Conservation (phyloP, 2,888 invertebrate genomes). For the Cryptocheilus praepositus region DNA sequence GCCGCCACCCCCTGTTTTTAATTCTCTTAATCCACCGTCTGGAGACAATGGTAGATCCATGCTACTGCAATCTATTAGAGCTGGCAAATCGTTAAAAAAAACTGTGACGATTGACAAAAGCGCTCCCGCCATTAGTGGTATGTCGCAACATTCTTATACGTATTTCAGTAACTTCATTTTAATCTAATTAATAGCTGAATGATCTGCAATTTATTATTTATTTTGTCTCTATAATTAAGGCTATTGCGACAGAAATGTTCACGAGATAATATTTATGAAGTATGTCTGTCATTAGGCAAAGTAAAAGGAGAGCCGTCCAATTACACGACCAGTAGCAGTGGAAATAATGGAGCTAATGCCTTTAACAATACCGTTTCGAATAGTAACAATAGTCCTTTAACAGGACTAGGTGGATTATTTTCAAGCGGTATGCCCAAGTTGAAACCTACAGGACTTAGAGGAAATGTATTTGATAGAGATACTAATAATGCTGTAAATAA, state of each 20-base stretch:
- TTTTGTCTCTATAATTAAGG: background rate
- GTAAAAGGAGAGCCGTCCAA: constrained; percentile 67
- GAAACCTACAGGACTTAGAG: constrained; percentile 80
- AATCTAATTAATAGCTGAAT: too few relatives aligned
- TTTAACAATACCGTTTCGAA: constrained; percentile 46
- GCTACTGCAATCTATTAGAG: constrained; percentile 88
- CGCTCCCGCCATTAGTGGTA: constrained; percentile 85
- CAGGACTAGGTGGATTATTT: constrained; percentile 84
- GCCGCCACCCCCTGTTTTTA: constrained; percentile 79
- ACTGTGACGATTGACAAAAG: constrained; percentile 94
- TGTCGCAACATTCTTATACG: background rate
- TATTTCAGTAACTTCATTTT: too few relatives aligned
- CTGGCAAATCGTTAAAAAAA: constrained; percentile 88
- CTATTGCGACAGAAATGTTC: background rate
- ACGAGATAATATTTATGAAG: background rate
- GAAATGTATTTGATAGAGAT: constrained; percentile 60
- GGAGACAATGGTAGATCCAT: constrained; percentile 80
- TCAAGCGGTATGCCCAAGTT: constrained; percentile 90
- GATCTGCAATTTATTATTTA: too few relatives aligned
- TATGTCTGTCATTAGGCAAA: constrained; percentile 58
- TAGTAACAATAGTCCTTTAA: constrained; percentile 63
- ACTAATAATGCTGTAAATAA: constrained; percentile 52
- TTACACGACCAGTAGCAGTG: constrained; percentile 62
- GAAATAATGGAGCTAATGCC: constrained; percentile 43
- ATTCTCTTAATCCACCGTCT: constrained; percentile 74